These are phyloP conservation scores for Phylloscopus trochiloides DNA, from an alignment of 2,113 vertebrate genomes.

Conservation along the genomic window DNA sequence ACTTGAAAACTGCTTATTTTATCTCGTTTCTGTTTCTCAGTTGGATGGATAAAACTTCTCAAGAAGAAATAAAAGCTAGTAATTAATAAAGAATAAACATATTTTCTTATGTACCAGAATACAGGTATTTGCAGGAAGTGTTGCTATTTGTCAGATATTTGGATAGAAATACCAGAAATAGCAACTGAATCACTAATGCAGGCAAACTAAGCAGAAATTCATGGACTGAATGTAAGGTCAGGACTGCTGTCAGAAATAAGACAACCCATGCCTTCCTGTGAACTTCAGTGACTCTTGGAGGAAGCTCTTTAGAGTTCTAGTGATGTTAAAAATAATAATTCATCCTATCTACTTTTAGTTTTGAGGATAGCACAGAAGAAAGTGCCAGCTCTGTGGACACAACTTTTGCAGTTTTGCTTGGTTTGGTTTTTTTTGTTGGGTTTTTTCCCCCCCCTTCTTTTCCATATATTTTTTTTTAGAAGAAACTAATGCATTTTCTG, in stretches of 20 bases:
- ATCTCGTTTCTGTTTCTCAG: background rate
- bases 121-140: background rate
- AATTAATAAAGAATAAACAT: background rate
- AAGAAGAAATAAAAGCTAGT: background rate
- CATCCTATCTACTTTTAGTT: background rate
- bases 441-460: background rate
- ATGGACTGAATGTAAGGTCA: background rate
- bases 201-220: background rate
- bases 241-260: background rate
- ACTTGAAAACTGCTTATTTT: background rate
- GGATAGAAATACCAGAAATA: background rate
- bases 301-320: background rate
- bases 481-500: conserved; percentile 52
- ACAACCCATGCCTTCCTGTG: background rate
- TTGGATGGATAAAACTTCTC: background rate
- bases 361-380: background rate
- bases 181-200: background rate
- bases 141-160: background rate
- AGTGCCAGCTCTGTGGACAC: background rate
- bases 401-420: background rate
- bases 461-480: background rate
- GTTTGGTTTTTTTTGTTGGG: background rate
- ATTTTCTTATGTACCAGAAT: background rate
- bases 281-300: background rate
- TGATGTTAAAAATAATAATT: background rate